These are phyloP conservation scores for Cotesia typhae DNA, from an alignment of 1,140 invertebrate species.

Conservation along the genomic window DNA sequence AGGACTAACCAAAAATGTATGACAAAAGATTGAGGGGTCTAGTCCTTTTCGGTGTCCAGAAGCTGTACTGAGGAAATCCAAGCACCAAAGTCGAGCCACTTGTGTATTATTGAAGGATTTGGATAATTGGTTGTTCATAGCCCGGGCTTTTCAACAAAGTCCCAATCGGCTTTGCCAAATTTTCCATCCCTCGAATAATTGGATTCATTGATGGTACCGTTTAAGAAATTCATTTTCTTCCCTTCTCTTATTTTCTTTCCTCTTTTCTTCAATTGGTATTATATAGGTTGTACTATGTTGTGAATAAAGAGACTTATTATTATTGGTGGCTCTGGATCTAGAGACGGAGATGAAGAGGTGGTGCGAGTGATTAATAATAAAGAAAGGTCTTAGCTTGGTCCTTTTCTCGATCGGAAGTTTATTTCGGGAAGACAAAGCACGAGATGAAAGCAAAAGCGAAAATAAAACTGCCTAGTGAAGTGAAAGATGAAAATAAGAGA, in stretches of 20 bases:
- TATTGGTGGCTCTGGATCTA: not conserved
- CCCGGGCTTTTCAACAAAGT: not conserved
- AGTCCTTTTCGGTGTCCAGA: no score
- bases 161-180: slow-evolving; percentile 21
- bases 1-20: no score
- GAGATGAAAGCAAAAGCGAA: not conserved
- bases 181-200: slow-evolving; percentile 12
- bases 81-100: not conserved
- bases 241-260: not conserved
- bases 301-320: not conserved
- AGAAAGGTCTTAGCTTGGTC: slow-evolving; percentile 21
- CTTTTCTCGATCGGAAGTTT: slow-evolving; percentile 48
- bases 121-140: slow-evolving; percentile 26
- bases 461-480: not conserved
- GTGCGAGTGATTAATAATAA: slow-evolving; percentile 57
- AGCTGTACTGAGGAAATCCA: no score
- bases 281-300: not conserved
- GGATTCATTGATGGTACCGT: slow-evolving; percentile 14
- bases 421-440: slow-evolving; percentile 47
- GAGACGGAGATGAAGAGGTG: slow-evolving; percentile 32
- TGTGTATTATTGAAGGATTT: slow-evolving; percentile 19
- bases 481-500: not conserved
- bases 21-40: no score
- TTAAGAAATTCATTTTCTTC: no score
- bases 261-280: not conserved